Evolutionary conservation across 2,888 invertebrate genomes (phyloP).

Genomic region (Drosophila mercatorum): DNA sequence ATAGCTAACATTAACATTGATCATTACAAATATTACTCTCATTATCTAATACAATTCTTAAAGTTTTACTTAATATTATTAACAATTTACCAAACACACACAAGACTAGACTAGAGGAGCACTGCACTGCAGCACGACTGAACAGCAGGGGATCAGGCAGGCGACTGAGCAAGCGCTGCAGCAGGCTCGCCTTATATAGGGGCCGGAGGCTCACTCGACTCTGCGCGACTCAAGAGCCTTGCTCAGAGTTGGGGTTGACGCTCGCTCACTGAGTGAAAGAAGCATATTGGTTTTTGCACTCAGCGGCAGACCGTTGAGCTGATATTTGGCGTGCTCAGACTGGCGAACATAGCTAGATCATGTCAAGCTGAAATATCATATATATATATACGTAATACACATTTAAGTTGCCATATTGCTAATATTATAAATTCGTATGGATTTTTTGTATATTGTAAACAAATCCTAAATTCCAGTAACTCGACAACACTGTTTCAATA

Average conservation of each 20-base stretch:
- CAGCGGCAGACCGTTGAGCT: not conserved
- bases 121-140: not conserved
- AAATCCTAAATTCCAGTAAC: constrained; percentile 23
- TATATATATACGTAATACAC: not conserved
- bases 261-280: not conserved
- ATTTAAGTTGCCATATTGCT: not conserved
- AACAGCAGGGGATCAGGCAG: not conserved
- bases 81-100: constrained; percentile 3
- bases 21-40: not conserved
- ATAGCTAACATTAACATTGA: too few relatives aligned
- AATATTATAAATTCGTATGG: not conserved
- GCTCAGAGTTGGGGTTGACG: not conserved
- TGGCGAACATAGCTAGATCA: not conserved
- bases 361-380: too few relatives aligned
- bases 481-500: constrained; percentile 47
- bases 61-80: not conserved
- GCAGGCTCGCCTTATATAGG: not conserved
- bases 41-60: not conserved
- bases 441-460: not conserved
- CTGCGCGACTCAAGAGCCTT: not conserved
- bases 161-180: not conserved
- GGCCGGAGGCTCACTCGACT: not conserved
- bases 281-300: not conserved
- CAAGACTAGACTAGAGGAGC: not conserved
- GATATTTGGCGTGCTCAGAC: not conserved